Base-by-base conservation (phyloP, 1,140 invertebrate genomes). In the Cryptotermes secundus region DNA sequence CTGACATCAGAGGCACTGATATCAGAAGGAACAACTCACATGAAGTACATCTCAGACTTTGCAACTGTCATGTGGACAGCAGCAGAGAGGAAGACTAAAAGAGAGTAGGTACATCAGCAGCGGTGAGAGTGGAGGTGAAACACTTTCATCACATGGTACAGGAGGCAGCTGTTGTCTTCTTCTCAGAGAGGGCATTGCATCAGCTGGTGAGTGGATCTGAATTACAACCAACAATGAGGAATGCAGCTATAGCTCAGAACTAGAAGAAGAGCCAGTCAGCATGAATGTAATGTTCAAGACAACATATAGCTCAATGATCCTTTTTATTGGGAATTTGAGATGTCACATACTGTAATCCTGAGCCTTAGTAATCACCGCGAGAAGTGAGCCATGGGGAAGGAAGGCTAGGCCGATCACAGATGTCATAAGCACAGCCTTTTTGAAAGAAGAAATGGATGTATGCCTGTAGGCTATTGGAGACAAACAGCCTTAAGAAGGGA, bases 161-260 rank as follows among this genome's bases (percentile, higher is more conserved):
- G 36, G 90, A 89, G 31, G 90, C 90, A 9, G 86, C 86, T 65
- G 45, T 49, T 88, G 87, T 35, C 87, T 87, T 14, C 81, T 90
- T 86, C 88, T 92, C 6, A 90, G 90, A 6, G 91, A 92, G 85
- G 90, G 88, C 24, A 93, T 93, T 53, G 94, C 94, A 82, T 95
- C 94, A 34, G 87, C 88, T 83, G 94, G 94, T 79, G 96, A 97
- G 88, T 97, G 95, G 95, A 93, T 93, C 92, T 96, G 90, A 88
- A 91, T 96, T 84, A 97, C 96, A 24, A 96, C 96, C 82, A 97
- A 97, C 88, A 96, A 95, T 89, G 94, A 95, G 88, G 96, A 96
- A 84, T 96, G 95, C 87, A 96, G 95, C 88, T 96, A 96, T 87
- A 95, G 93, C 85, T 96, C 95, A 1, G 95, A 96, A 87, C 90